These are phyloP conservation scores for Parapristionchus giblindavisi DNA, from an alignment of 2,888 invertebrate genomes.

Conservation along the genomic window DNA sequence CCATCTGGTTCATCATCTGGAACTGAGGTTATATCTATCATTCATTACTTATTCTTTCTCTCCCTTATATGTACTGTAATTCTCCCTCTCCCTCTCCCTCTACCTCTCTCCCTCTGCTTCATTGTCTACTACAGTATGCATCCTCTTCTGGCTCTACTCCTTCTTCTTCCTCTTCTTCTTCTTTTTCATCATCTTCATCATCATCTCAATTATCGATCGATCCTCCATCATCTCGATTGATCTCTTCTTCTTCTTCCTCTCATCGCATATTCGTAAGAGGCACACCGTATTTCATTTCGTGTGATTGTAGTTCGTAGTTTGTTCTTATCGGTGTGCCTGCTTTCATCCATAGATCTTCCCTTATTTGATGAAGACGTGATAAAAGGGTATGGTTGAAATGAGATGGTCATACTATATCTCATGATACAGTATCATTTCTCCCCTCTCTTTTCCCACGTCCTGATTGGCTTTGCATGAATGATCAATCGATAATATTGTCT, in stretches of 20 bases:
- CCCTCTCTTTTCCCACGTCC: too few relatives aligned
- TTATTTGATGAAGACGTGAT: too few relatives aligned
- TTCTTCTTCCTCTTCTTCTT: conserved; percentile 7
- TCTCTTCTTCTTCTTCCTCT: conserved; percentile 13
- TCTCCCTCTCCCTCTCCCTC: neutral
- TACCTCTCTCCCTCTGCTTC: neutral
- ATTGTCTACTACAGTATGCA: too few relatives aligned
- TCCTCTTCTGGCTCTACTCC: conserved; percentile 15
- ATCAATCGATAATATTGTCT: too few relatives aligned
- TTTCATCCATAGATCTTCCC: too few relatives aligned
- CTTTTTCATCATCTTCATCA: conserved; percentile 2
- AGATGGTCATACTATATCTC: too few relatives aligned
- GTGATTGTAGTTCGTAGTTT: conserved; percentile 12
- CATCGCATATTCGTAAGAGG: conserved; percentile 21
- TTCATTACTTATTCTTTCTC: too few relatives aligned
- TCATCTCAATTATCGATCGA: conserved; percentile 25
- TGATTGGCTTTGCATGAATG: too few relatives aligned
- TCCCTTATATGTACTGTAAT: too few relatives aligned
- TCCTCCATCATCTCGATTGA: neutral
- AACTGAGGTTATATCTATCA: too few relatives aligned
- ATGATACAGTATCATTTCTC: too few relatives aligned
- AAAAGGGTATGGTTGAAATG: too few relatives aligned
- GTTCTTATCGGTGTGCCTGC: conserved; percentile 12
- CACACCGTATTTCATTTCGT: conserved; percentile 21
- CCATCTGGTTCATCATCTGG: conserved; percentile 26